Evolutionary conservation across 2,113 vertebrate genomes (phyloP).

Genomic region (Nothoprocta pentlandii): DNA sequence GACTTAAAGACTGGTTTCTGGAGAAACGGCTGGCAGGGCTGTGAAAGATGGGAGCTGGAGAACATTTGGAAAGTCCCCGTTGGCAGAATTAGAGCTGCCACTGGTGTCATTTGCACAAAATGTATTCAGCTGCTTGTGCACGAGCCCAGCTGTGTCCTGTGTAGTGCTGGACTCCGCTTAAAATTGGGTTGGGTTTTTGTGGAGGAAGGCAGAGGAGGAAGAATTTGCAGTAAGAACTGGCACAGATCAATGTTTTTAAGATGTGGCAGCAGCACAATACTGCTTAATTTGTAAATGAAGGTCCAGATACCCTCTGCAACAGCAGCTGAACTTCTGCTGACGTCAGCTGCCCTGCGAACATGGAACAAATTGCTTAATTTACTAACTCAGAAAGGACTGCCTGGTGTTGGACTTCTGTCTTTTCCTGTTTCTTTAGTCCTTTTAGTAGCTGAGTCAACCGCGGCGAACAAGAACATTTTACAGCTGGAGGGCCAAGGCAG

Average conservation of each 20-base stretch:
- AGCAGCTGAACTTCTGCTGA: constrained; percentile 15
- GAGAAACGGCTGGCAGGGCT: not conserved
- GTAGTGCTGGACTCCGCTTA: not conserved
- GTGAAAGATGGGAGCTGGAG: not conserved
- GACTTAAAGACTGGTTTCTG: not conserved
- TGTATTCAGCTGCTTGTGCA: not conserved
- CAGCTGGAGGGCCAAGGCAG: not conserved
- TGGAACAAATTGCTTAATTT: constrained; percentile 28
- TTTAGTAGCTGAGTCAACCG: not conserved
- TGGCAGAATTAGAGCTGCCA: not conserved
- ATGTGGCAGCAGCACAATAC: not conserved
- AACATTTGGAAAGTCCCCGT: not conserved
- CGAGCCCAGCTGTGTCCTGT: not conserved
- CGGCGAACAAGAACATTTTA: not conserved
- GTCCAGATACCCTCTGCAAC: not conserved
- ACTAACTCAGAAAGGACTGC: not conserved
- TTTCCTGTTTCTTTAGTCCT: not conserved
- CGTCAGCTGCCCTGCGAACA: not conserved
- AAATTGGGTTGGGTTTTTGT: not conserved
- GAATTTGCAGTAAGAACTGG: constrained; percentile 2
- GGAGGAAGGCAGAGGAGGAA: not conserved
- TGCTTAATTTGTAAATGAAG: not conserved
- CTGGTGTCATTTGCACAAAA: not conserved
- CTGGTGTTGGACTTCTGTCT: constrained; percentile 4
- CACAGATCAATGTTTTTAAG: not conserved